These are phyloP conservation scores for Oryctes rhinoceros DNA, from an alignment of 1,140 invertebrate species.

Conservation along the genomic window DNA sequence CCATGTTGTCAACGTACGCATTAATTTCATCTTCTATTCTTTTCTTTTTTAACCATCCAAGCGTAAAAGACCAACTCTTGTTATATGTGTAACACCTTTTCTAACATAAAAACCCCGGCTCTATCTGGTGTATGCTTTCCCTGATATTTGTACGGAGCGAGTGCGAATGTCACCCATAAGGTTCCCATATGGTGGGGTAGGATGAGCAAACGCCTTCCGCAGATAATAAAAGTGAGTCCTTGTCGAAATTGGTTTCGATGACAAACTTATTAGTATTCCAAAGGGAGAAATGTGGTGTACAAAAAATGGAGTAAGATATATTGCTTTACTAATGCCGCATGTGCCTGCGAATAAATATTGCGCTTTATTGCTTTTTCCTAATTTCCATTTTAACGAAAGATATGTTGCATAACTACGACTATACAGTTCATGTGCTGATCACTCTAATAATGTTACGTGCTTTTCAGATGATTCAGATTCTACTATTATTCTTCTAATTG, in stretches of 20 bases:
- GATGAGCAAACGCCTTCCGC: not conserved
- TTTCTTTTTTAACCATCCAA: not conserved
- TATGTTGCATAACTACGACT: too few relatives aligned
- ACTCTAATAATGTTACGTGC: too few relatives aligned
- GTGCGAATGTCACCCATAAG: not conserved
- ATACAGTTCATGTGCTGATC: too few relatives aligned
- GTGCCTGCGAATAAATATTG: not conserved
- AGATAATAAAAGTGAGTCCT: not conserved
- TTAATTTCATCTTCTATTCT: not conserved
- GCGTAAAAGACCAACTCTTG: not conserved
- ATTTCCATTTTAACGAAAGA: too few relatives aligned
- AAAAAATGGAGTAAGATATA: not conserved
- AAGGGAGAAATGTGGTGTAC: not conserved
- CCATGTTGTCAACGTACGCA: not conserved
- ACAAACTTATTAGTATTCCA: not conserved
- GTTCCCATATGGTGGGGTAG: not conserved
- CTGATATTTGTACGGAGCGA: not conserved
- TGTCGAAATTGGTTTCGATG: not conserved
- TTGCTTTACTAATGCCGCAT: not conserved
- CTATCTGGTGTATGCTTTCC: not conserved
- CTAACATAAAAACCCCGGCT: not conserved
- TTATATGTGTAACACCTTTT: not conserved
- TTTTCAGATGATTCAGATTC: too few relatives aligned
- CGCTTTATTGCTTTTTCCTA: too few relatives aligned
- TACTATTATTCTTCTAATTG: too few relatives aligned